Percentiles rank a stretch among this genome's conserved stretches.
These are phyloP conservation scores for Agelas oroides DNA, from an alignment of 37 sponge, comb jelly and placozoan genomes.

Conservation along the genomic window DNA sequence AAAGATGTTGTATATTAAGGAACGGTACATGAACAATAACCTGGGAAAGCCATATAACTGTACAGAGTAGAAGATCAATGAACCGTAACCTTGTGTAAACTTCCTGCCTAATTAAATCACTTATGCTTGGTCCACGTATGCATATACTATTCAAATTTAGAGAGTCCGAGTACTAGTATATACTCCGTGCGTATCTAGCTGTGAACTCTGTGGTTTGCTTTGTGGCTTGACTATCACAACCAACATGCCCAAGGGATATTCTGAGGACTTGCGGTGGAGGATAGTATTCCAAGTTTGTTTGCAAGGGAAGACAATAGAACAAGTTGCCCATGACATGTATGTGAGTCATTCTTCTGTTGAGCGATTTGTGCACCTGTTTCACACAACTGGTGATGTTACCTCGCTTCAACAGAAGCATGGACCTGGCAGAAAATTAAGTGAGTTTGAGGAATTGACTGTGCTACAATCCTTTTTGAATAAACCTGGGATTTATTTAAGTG, in stretches of 20 bases:
- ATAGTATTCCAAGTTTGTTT: neutral
- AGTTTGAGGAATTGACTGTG: conserved; percentile 8
- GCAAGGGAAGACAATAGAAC: neutral
- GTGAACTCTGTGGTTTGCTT: too few species aligned
- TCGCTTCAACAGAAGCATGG: conserved; percentile 1
- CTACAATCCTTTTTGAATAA: conserved; percentile 9
- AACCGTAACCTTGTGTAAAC: too few species aligned
- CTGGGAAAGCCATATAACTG: too few species aligned
- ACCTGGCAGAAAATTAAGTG: neutral
- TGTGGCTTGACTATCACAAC: too few species aligned
- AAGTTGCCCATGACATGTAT: neutral
- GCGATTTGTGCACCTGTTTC: neutral
- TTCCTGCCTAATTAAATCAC: too few species aligned
- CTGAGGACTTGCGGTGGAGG: conserved; percentile 3
- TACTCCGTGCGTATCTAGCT: too few species aligned
- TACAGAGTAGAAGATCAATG: too few species aligned
- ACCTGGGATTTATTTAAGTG: neutral
- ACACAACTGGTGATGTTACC: neutral
- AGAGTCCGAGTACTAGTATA: too few species aligned
- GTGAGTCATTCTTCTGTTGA: neutral
- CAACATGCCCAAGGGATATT: neutral
- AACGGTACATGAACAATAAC: too few species aligned
- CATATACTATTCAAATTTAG: too few species aligned
- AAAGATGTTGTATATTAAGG: too few species aligned
- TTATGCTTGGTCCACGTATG: too few species aligned